Evolutionary conservation across 2,113 vertebrate genomes (phyloP).

Genomic region (Gavialis gangeticus): DNA sequence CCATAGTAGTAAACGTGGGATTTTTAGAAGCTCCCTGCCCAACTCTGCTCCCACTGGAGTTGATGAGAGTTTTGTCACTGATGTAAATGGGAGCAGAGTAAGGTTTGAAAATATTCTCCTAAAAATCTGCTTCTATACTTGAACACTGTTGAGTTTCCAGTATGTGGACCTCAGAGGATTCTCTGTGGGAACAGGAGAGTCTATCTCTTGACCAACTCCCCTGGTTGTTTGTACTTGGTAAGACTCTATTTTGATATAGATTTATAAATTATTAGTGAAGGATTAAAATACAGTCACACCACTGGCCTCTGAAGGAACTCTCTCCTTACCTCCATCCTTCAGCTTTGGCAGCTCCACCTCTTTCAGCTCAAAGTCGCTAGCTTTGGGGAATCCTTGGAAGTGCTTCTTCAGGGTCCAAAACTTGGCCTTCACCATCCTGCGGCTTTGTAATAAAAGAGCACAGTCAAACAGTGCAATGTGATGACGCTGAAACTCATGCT

Average conservation of each 20-base stretch:
- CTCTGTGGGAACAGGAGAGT: not conserved
- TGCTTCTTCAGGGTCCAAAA: slow-evolving; percentile 85
- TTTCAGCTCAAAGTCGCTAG: slow-evolving; percentile 85
- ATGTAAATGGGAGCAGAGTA: not conserved
- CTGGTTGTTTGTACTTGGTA: not conserved
- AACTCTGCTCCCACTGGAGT: not conserved
- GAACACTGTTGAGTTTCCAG: not conserved
- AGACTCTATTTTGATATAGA: not conserved
- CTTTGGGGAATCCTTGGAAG: slow-evolving; percentile 85
- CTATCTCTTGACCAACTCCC: rapidly evolving
- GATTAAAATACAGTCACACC: not conserved
- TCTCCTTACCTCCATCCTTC: slow-evolving; percentile 86
- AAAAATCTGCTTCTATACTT: not conserved
- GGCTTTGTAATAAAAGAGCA: slow-evolving; percentile 10
- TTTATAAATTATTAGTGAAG: not conserved
- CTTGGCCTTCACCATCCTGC: slow-evolving; percentile 82
- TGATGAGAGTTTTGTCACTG: not conserved
- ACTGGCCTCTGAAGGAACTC: not conserved
- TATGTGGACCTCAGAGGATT: not conserved
- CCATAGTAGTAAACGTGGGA: not conserved
- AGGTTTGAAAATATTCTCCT: not conserved
- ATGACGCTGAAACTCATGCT: rapidly evolving
- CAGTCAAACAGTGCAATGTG: not conserved
- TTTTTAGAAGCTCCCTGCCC: not conserved
- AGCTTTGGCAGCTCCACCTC: slow-evolving; percentile 81